Evolutionary conservation across 2,888 invertebrate genomes (phyloP), one percentile per base, ranked within the genome.

Genomic region (Synanthedon formicaeformis): DNA sequence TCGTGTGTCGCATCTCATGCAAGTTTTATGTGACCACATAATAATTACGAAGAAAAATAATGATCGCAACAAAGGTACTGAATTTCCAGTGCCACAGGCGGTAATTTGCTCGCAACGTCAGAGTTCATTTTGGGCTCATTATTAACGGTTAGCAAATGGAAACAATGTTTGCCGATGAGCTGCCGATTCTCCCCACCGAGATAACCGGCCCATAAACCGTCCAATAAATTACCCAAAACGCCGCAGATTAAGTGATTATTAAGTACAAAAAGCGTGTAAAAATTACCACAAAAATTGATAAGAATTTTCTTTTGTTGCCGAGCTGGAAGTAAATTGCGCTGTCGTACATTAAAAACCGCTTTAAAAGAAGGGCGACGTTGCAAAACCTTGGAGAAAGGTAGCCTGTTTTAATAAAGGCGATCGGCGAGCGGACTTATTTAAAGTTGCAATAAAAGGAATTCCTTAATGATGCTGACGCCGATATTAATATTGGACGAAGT

Each of bases 391-490:
- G 84, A 83, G 84, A 84, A 86, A 85, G 83, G 85, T 77, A 78
- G 80, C 69, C 75, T 77, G 77, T 69, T 77, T 76, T 78, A 78
- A 75, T 78, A 78, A 80, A 78, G 68, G 76, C 77, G 77, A 76
- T 75, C 75, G 75, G 65, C 67, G 74, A 73, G 66, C 69, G 79
- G 70, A 82, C 81, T 85, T 85, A 85, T 84, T 86, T 84, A 79
- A 81, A 82, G 74, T 77, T 66, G 77, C 86, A 85, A 84, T 86
- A 86, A 85, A 85, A 85, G 86, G 86, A 79, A 85, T 85, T 78
- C 78, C 77, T 83, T 85, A 86, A 86, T 86, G 86, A 86, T 79
- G 83, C 73, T 76, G 80, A 77, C 71, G 81, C 74, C 69, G 72
- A 78, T 84, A 84, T 85, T 85, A 82, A 86, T 85, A 84, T 80